Evolutionary conservation across 2,797 vertebrate species (phyloP).

Genomic region (Pteropus rufus): DNA sequence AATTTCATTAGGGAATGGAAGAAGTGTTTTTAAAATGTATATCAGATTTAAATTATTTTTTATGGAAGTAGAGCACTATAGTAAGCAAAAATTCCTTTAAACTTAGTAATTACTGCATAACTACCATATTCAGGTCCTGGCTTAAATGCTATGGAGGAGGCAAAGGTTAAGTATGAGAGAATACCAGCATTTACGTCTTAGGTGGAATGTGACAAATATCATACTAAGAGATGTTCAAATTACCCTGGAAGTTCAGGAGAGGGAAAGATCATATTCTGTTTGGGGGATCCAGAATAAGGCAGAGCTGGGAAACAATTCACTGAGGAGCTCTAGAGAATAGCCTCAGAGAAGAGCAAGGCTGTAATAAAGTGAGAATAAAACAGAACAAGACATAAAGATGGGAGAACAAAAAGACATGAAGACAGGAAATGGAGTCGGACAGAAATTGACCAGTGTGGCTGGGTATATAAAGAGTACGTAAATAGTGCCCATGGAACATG

Average conservation of each 20-base stretch:
- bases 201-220: neutral
- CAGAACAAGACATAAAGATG: neutral
- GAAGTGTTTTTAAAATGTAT: neutral
- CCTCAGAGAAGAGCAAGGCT: neutral
- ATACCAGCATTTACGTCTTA: neutral
- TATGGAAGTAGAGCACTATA: neutral
- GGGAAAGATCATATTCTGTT: neutral
- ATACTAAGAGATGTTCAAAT: neutral
- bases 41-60: neutral
- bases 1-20: neutral
- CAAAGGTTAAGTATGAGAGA: neutral
- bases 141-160: neutral
- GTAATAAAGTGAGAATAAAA: neutral
- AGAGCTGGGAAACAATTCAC: neutral
- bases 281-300: neutral
- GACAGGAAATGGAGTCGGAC: neutral
- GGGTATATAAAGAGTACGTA: neutral
- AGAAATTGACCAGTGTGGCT: neutral
- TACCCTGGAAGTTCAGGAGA: neutral
- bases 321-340: neutral
- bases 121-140: neutral
- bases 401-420: no score
- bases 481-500: neutral
- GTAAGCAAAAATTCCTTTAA: neutral
- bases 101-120: neutral